Conservation (phyloP, 2,797 vertebrate genomes). For the Microctenopoma lineatum region DNA sequence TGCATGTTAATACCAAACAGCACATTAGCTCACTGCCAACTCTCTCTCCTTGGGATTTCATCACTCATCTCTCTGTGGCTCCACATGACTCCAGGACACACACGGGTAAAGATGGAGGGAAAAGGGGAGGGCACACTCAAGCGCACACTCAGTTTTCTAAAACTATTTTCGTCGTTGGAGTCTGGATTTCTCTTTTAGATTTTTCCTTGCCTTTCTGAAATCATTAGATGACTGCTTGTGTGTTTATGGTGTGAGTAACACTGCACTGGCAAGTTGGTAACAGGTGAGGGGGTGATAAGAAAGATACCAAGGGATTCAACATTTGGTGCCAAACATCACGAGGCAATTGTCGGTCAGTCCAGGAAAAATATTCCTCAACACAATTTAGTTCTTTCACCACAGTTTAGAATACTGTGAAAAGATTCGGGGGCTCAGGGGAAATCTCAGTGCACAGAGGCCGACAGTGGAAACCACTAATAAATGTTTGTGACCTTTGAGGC, state of each 20-base stretch:
- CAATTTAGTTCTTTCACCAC: too few relatives aligned
- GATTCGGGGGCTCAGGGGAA: too few relatives aligned
- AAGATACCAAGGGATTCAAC: too few relatives aligned
- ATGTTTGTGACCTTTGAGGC: too few relatives aligned
- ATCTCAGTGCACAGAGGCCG: too few relatives aligned
- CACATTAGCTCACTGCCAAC: slow-evolving; percentile 79
- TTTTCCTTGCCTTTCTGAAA: slow-evolving; percentile 2
- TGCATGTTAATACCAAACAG: slow-evolving; percentile 85
- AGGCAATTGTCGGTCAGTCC: too few relatives aligned
- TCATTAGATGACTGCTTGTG: neutral
- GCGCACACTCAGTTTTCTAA: slow-evolving; percentile 31
- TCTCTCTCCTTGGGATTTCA: slow-evolving; percentile 77
- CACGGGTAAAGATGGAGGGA: slow-evolving; percentile 30
- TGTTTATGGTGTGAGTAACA: neutral
- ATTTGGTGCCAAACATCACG: too few relatives aligned
- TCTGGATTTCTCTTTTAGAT: neutral
- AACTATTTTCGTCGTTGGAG: neutral
- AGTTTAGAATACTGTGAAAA: too few relatives aligned
- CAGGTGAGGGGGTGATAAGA: too few relatives aligned
- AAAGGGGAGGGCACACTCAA: slow-evolving; percentile 13
- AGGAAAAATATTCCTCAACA: too few relatives aligned
- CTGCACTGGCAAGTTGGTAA: too few relatives aligned
- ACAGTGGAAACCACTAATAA: too few relatives aligned
- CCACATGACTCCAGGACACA: slow-evolving; percentile 69
- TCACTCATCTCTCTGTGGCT: slow-evolving; percentile 76